Base-by-base conservation (phyloP, 2,888 invertebrate species). In the Pilophorus perplexus region DNA sequence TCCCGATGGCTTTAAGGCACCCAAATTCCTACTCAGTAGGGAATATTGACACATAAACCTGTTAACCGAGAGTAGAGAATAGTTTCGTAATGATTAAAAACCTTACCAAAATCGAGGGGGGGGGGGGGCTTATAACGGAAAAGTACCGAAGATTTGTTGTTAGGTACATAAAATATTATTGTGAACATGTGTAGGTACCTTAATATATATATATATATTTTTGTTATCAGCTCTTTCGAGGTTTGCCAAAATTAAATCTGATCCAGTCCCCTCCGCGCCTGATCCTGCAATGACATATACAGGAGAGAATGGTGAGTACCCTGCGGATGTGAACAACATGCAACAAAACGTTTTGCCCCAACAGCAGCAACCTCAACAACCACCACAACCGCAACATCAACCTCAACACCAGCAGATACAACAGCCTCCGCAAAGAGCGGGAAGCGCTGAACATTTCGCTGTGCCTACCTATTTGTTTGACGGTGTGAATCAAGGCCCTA, bases 361-460 rank as follows among this genome's bases (percentile, higher is more conserved):
- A 33, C 33, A 33, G 33, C 6, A 12, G 6, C 33, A 33, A 12
- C 33, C 33, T 12, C 33, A 33, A 52, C 55, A 23, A 54, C 20
- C 64, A 33, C 20, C 3, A 25, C 20, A 40, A 28, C 71, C 67
- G 28, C 62, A 42, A 10, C 69, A 67, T 18, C 67, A 66, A n/a
- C 70, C 64, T 16, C 69, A 67, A 1, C 70, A 69, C 38, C 54
- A 55, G 0, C 68, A 68, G n/a, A 23, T 55, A 2, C 57, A 67
- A 42, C 69, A 68, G 25, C 66, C 18, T 23, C 64, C 42, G 22
- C 67, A 52, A 20, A 10, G 52, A 23, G 48, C 42, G 50, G 52
- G 22, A 12, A 67, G 50, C 28, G 12, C 14, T 6, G 55, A 55
- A 4, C 55, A 38, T 1, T 59, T 59, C n/a, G 42, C 18, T 3